Percentiles rank a stretch among this genome's conserved stretches.
Conservation (phyloP, 2,113 vertebrate species). For the Sinosuthora webbiana region DNA sequence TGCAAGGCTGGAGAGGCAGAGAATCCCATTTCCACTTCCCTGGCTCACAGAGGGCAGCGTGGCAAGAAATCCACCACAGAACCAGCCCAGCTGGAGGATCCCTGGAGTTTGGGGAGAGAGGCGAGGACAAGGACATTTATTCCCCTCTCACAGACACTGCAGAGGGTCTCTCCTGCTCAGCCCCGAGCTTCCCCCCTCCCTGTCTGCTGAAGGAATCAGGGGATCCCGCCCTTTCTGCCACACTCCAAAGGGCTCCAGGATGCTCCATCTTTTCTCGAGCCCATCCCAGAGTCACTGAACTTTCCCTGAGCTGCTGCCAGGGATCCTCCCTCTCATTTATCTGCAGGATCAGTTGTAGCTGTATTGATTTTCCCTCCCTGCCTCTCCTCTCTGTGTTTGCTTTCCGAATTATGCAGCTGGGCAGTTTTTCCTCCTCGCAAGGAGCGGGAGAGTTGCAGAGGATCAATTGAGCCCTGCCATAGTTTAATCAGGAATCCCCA, state of each 20-base stretch:
- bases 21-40: neutral
- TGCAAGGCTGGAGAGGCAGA: neutral
- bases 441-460: conserved; percentile 39
- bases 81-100: neutral
- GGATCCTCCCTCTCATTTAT: conserved; percentile 60
- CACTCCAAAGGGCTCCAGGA: neutral
- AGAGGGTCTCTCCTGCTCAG: neutral
- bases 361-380: conserved; percentile 64
- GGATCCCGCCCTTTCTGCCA: neutral
- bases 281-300: neutral
- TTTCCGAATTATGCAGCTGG: conserved; percentile 72
- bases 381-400: conserved; percentile 60
- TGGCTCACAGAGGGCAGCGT: fast-evolving
- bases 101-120: neutral
- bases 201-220: neutral
- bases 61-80: fast-evolving
- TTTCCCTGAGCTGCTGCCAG: neutral
- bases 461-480: conserved; percentile 71
- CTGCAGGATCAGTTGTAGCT: conserved; percentile 63
- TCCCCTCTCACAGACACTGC: neutral
- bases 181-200: fast-evolving
- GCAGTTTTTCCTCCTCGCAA: conserved; percentile 54
- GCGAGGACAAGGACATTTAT: neutral
- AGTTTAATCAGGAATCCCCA: conserved; percentile 74
- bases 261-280: fast-evolving